These are phyloP conservation scores for Agelaius tricolor DNA, from an alignment of 2,113 vertebrate genomes.

Conservation along the genomic window DNA sequence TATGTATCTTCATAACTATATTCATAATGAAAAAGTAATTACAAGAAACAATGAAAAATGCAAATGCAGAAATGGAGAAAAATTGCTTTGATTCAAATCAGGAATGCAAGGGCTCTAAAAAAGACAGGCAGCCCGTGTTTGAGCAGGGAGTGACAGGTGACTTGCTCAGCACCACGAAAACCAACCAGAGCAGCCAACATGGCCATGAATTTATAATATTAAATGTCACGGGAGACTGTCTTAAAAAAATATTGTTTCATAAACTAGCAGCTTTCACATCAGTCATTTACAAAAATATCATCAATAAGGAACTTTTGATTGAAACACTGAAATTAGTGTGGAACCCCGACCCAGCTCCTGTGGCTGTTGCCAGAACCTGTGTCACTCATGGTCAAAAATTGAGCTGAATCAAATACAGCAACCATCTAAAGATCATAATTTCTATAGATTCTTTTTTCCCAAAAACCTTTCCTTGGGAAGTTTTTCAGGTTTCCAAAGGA, in stretches of 20 bases:
- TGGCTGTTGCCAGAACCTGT: background rate
- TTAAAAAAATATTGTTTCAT: background rate
- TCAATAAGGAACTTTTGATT: background rate
- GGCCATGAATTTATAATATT: background rate
- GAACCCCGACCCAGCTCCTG: background rate
- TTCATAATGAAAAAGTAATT: background rate
- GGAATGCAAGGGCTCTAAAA: background rate
- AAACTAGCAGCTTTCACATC: background rate
- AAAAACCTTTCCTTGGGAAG: background rate
- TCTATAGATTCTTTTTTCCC: background rate
- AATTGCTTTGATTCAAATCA: background rate
- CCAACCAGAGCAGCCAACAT: background rate
- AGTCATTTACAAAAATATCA: background rate
- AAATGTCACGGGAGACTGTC: rapidly evolving
- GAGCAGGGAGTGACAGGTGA: background rate
- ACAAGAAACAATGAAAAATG: background rate
- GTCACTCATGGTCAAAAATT: background rate
- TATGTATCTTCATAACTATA: background rate
- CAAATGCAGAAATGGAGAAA: background rate
- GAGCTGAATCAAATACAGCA: background rate
- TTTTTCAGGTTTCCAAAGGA: background rate
- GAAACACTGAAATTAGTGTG: background rate
- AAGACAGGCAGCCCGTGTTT: background rate
- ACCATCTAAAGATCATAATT: background rate
- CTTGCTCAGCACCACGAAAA: background rate